Percentiles rank a stretch among this genome's conserved stretches.
These are phyloP conservation scores for Drosophila burlai DNA, from an alignment of 1,140 invertebrate genomes.

Conservation along the genomic window DNA sequence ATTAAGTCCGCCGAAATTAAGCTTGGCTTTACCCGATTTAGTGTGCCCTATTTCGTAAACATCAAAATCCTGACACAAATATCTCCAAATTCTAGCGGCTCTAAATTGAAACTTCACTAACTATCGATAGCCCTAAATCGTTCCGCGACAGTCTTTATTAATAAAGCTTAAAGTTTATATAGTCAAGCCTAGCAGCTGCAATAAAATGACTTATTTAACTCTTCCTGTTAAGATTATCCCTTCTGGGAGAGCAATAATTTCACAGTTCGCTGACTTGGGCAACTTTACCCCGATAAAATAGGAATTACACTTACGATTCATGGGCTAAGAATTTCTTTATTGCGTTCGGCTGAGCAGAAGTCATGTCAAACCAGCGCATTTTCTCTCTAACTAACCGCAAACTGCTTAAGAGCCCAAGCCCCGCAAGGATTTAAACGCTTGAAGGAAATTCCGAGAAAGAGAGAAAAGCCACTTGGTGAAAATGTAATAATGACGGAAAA, in stretches of 20 bases:
- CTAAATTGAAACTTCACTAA: no score
- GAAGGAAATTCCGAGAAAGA: slow-evolving; percentile 32
- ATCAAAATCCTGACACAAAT: no score
- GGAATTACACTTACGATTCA: slow-evolving; percentile 49
- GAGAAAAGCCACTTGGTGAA: slow-evolving; percentile 56
- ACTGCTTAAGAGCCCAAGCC: slow-evolving; percentile 54
- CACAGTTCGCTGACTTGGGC: slow-evolving; percentile 2
- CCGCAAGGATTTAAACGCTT: slow-evolving; percentile 40
- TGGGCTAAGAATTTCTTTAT: slow-evolving; percentile 55
- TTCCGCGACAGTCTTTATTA: no score
- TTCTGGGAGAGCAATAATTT: slow-evolving; percentile 2
- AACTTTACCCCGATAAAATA: slow-evolving; percentile 33
- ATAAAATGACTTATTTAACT: slow-evolving; percentile 15
- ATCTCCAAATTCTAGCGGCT: no score
- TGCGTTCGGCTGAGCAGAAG: slow-evolving; percentile 32
- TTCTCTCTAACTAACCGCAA: slow-evolving; percentile 76
- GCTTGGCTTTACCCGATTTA: no score
- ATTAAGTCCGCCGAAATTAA: no score
- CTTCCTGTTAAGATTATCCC: neutral
- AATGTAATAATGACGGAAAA: slow-evolving; percentile 76
- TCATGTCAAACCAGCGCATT: slow-evolving; percentile 66
- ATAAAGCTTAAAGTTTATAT: neutral
- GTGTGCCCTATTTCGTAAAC: no score
- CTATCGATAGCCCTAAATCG: no score
- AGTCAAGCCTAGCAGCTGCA: neutral